phyloP scores from a whole-genome alignment of 30 jellyfish, hydroid and myxozoan species.

The Catostylus mosaicus region DNA sequence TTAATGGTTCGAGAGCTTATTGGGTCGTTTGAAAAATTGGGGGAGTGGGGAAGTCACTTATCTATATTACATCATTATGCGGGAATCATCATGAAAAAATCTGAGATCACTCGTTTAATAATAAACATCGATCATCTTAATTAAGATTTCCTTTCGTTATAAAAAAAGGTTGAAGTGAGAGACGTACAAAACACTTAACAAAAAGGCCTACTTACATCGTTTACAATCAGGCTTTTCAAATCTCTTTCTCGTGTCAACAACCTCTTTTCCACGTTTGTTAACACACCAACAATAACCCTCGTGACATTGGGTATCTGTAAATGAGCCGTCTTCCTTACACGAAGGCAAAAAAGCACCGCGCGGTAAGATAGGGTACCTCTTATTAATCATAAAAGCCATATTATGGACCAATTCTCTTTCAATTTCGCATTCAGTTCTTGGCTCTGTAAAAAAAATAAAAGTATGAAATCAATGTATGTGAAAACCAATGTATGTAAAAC shows the following conservation, averaged over 20 bases:
- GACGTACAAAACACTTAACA: no score
- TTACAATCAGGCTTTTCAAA: slow-evolving; percentile 36
- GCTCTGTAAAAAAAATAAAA: background rate
- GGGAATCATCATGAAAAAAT: no score
- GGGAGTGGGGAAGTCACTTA: no score
- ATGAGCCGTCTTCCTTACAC: slow-evolving; percentile 65
- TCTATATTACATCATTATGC: no score
- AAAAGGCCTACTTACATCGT: slow-evolving; percentile 31
- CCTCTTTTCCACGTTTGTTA: slow-evolving; percentile 58
- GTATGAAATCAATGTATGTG: no score
- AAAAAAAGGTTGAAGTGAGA: no score
- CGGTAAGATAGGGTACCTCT: slow-evolving; percentile 58
- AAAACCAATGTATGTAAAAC: no score
- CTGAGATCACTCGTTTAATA: no score
- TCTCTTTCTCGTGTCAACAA: slow-evolving; percentile 43
- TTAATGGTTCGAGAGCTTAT: no score
- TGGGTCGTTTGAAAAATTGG: no score
- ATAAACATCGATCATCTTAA: no score
- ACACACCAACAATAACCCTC: slow-evolving; percentile 87
- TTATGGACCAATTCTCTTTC: slow-evolving; percentile 31
- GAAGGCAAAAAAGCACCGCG: slow-evolving; percentile 58
- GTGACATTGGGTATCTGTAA: slow-evolving; percentile 66
- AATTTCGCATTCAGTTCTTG: slow-evolving; percentile 47
- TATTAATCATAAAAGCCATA: slow-evolving; percentile 58
- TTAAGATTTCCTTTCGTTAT: no score